Percentiles rank a stretch among this genome's conserved stretches.
These are phyloP conservation scores for Bilobella aurantiaca DNA, from an alignment of 1,140 invertebrate genomes.

Conservation along the genomic window DNA sequence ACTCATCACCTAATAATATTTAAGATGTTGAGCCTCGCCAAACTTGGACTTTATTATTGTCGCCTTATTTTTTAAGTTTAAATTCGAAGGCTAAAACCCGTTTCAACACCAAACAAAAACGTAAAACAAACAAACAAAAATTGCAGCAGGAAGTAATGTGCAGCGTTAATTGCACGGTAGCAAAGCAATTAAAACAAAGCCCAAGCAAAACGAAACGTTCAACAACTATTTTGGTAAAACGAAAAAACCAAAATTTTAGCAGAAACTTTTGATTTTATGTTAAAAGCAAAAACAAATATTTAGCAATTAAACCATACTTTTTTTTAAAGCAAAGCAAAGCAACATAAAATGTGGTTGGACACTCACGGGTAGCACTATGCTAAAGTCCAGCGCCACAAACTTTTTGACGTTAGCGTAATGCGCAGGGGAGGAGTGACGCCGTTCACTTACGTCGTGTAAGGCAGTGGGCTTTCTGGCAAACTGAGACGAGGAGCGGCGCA, in stretches of 20 bases:
- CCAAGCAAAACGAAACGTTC: too few species aligned
- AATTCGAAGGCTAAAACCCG: too few species aligned
- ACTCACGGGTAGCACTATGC: neutral
- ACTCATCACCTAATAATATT: too few species aligned
- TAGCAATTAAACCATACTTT: neutral
- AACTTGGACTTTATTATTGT: too few species aligned
- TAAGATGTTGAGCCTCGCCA: too few species aligned
- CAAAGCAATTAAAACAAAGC: too few species aligned
- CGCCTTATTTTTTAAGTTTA: too few species aligned
- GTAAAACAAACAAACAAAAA: too few species aligned
- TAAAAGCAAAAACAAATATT: neutral
- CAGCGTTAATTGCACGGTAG: too few species aligned
- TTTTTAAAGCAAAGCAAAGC: neutral
- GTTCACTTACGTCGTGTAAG: neutral
- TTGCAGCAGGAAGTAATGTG: too few species aligned
- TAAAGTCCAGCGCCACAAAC: neutral
- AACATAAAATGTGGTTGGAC: neutral
- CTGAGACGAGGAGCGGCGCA: neutral
- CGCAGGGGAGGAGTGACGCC: neutral
- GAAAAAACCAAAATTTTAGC: neutral
- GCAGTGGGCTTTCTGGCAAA: neutral
- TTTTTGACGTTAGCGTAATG: neutral
- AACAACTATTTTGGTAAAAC: too few species aligned
- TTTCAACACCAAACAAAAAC: too few species aligned
- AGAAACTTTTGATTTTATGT: neutral